Conservation (phyloP, 2,797 vertebrate species). For the Lagocephalus sceleratus region DNA sequence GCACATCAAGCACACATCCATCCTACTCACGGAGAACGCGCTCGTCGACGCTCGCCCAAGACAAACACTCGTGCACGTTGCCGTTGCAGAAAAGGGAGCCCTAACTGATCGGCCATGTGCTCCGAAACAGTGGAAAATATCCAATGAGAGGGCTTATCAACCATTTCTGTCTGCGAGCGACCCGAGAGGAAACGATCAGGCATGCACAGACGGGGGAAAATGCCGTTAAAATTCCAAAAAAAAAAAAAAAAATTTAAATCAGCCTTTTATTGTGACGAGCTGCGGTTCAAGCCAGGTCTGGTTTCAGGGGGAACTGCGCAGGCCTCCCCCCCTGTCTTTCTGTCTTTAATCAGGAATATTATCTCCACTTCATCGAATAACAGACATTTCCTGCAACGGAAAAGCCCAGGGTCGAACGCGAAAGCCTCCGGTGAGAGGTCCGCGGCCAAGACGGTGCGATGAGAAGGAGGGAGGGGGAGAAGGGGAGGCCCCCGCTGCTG, state of each 20-base stretch:
- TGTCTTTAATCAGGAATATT: slow-evolving; percentile 6
- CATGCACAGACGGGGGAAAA: not conserved
- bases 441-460: slow-evolving; percentile 13
- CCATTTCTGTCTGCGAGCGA: not conserved
- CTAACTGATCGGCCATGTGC: not conserved
- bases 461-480: slow-evolving; percentile 9
- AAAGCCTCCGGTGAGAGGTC: slow-evolving; percentile 22
- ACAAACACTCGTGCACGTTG: slow-evolving; percentile 18
- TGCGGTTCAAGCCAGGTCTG: not conserved
- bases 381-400: slow-evolving; percentile 48
- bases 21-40: slow-evolving; percentile 5
- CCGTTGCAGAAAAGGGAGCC: slow-evolving; percentile 13
- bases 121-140: slow-evolving; percentile 18
- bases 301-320: not conserved
- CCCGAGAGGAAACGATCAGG: not conserved
- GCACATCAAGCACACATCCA: slow-evolving; percentile 36
- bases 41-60: slow-evolving; percentile 16
- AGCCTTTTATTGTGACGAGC: not conserved
- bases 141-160: slow-evolving; percentile 1
- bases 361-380: slow-evolving; percentile 45
- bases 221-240: slow-evolving; percentile 1
- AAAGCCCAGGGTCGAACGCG: slow-evolving; percentile 30
- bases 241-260: too few relatives aligned
- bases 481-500: slow-evolving; percentile 8
- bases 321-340: too few relatives aligned